Base-by-base conservation (phyloP, 2,888 invertebrate species). In the Acleris literana region DNA sequence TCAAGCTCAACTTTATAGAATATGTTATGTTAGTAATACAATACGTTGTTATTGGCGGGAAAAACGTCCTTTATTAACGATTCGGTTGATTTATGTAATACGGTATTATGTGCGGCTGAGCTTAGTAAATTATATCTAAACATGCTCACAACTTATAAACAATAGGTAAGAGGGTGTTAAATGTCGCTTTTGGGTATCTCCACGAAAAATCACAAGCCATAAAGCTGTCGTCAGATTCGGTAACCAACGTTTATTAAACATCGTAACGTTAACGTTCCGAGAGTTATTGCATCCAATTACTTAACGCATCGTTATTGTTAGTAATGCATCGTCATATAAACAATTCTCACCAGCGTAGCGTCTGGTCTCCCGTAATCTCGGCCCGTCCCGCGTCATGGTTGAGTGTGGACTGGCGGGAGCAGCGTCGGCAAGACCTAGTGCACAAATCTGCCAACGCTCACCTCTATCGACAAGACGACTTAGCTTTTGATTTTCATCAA, bases 331-430 rank as follows among this genome's bases (percentile, higher is more conserved):
- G 44, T n/a, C 44, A 44, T 46, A 57, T 46, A 57, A 57, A 46
- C 22, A 46, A 22, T 46, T 61, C 68, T 68, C 65, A 68, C 68
- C 68, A 55, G 46, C 51, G 57, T 56, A 53, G 52, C 68, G 68
- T 52, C 49, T 62, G 57, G 52, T 56, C 61, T 68, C 68, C 68
- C 65, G 64, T 52, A 62, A 68, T 65, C 65, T 68, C 60, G 58
- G 68, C 62, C 61, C 68, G 68, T 65, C 65, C 61, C 68, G 64
- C 68, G 68, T 68, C 68, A 68, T 68, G 65, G 68, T 54, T 64
- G 44, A 48, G 29, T 49, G 61, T 60, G 62, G 39, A 68, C 68
- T 68, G 68, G 57, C 66, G 66, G 62, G 68, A 62, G 55, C 33
- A 59, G 58, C 60, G 64, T 52, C 64, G 51, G 61, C 65, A 56